A percentile compares a stretch with the other conserved stretches of the same genome.
phyloP scores from a whole-genome alignment of 2,888 invertebrate genomes.

The Ditylenchus weischeri region DNA sequence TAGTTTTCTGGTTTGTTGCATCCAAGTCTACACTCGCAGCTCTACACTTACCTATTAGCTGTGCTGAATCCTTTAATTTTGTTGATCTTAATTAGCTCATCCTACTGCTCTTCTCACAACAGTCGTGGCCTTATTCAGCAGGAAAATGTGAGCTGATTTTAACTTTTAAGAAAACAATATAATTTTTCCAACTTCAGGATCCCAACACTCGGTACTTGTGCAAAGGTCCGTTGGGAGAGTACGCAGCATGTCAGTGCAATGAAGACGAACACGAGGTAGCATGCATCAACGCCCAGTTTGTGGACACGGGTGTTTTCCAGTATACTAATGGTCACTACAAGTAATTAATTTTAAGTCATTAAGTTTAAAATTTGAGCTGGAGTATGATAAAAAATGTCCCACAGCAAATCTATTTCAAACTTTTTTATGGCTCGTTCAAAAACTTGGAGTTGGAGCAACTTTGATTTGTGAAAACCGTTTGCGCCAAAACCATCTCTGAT shows the following conservation, averaged over 20 bases:
- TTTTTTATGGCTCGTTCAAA: too few species aligned
- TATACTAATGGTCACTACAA: slow-evolving; percentile 50
- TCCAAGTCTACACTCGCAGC: too few species aligned
- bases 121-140: slow-evolving; percentile 2
- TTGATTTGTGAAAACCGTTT: too few species aligned
- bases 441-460: too few species aligned
- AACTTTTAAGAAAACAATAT: too few species aligned
- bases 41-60: too few species aligned
- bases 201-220: slow-evolving; percentile 42
- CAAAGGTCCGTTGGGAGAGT: slow-evolving; percentile 48
- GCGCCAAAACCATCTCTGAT: too few species aligned
- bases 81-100: too few species aligned
- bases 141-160: neutral
- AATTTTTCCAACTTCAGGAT: slow-evolving; percentile 28
- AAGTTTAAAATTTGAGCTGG: neutral
- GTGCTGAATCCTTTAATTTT: too few species aligned
- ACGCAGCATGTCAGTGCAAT: slow-evolving; percentile 54
- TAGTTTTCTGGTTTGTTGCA: too few species aligned
- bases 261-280: slow-evolving; percentile 36
- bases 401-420: too few species aligned
- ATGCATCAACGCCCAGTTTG: slow-evolving; percentile 58
- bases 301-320: slow-evolving; percentile 54
- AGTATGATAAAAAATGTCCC: too few species aligned
- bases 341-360: slow-evolving; percentile 27
- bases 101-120: neutral